These are phyloP conservation scores for Platysternon megacephalum DNA, from an alignment of 2,113 vertebrate genomes.

Conservation along the genomic window DNA sequence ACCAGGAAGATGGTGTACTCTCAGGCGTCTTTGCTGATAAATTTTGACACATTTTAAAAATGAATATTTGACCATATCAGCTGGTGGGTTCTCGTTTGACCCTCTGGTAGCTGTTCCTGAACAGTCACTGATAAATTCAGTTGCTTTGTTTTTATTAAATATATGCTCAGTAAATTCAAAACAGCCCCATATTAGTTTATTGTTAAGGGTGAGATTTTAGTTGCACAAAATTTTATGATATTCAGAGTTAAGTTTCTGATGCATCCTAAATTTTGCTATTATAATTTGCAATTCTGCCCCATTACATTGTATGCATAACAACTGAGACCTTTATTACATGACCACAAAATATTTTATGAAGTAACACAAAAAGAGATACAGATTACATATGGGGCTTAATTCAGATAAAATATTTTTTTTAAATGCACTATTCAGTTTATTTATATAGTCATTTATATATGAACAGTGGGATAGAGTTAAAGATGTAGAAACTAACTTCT, in stretches of 20 bases:
- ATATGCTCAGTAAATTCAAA: background rate
- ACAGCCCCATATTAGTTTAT: background rate
- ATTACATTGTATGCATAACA: background rate
- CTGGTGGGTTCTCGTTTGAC: background rate
- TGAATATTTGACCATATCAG: background rate
- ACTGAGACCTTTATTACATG: background rate
- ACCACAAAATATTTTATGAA: background rate
- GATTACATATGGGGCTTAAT: background rate
- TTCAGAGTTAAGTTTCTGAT: background rate
- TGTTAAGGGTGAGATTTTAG: background rate
- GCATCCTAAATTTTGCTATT: background rate
- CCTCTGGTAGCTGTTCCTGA: background rate
- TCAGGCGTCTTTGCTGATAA: background rate
- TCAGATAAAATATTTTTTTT: background rate
- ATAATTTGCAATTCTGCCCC: background rate
- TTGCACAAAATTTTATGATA: background rate
- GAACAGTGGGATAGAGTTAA: background rate
- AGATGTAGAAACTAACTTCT: background rate
- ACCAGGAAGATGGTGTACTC: background rate
- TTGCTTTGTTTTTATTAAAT: background rate
- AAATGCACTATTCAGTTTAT: background rate
- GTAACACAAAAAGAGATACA: background rate
- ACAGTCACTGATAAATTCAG: background rate
- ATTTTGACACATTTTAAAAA: background rate
- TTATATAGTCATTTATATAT: accelerated